These are phyloP conservation scores for Spialia ferax DNA, from an alignment of 2,888 invertebrate species.

Conservation along the genomic window DNA sequence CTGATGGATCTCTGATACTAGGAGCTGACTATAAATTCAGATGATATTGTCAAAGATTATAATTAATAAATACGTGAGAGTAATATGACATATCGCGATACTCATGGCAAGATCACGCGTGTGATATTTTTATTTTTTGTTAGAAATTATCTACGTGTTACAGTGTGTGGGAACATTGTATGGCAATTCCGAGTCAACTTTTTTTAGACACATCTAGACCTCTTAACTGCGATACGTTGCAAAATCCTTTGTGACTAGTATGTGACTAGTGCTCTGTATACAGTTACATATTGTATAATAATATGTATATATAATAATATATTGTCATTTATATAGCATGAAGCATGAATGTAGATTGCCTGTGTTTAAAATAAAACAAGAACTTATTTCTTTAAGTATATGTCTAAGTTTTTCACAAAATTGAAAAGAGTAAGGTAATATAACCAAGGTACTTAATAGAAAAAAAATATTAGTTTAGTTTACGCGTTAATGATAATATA, in stretches of 20 bases:
- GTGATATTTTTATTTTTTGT: constrained; percentile 55
- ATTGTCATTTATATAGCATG: too few species aligned
- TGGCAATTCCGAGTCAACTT: constrained; percentile 28
- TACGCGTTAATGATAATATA: too few species aligned
- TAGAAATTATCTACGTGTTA: constrained; percentile 47
- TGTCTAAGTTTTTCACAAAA: too few species aligned
- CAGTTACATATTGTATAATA: background rate
- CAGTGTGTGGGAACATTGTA: constrained; percentile 49
- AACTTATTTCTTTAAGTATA: too few species aligned
- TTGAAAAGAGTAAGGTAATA: too few species aligned
- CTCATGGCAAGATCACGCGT: constrained; percentile 53
- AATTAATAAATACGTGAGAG: constrained; percentile 78
- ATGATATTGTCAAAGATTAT: constrained; percentile 33
- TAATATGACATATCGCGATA: constrained; percentile 72
- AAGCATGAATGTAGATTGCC: too few species aligned
- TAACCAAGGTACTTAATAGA: too few species aligned
- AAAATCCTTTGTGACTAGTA: constrained; percentile 25
- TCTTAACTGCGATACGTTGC: constrained; percentile 21
- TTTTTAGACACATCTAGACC: constrained; percentile 33
- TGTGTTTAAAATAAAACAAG: too few species aligned
- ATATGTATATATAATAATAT: background rate
- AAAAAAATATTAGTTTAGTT: too few species aligned
- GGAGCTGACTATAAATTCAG: constrained; percentile 57
- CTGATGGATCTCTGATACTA: constrained; percentile 38
- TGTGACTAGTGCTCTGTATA: constrained; percentile 8